Base-by-base conservation (phyloP, 2,888 invertebrate species). In the Tinea pellionella region DNA sequence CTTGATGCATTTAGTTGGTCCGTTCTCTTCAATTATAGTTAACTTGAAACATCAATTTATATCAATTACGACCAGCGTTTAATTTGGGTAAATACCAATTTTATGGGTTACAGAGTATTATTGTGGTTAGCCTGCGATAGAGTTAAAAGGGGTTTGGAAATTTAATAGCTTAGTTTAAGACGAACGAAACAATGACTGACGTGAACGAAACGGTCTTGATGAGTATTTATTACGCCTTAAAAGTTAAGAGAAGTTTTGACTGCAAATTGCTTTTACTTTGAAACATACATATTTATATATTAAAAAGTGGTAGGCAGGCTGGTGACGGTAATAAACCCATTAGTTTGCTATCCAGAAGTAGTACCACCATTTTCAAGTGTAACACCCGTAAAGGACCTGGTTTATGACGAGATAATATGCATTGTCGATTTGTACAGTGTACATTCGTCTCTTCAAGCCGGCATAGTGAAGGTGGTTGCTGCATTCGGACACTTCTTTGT, bases 1-100 rank as follows among this genome's bases (percentile, higher is more conserved):
- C 47, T 47, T 15, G 59, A 53, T 61, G 53, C 53, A 53, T 53
- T 47, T 24, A 24, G 19, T 74, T 77, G 73, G 72, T 67, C 62
- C 63, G 69, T 70, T 70, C 69, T 65, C 69, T 74, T 75, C 82
- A 84, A 85, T 87, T 86, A 77, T 66, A 67, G 74, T 80, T 78
- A 86, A 86, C 79, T 81, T 76, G 77, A 72, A 81, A 83, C 78
- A 77, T 70, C 83, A 84, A 86, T 87, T 86, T 80, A 75, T 87
- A 78, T 86, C 86, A 87, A 86, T 87, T 85, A 81, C 74, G 72
- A 67, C 64, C 71, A 67, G 69, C 74, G 73, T 75, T 85, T 80
- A 84, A 85, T 85, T 85, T 81, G 73, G 79, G 77, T 79, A 80
- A 83, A 85, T 80, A 83, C 77, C 81, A 82, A 81, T 83, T 84